phyloP scores from a whole-genome alignment of 2,113 vertebrate genomes.

The Hyperopisus bebe region DNA sequence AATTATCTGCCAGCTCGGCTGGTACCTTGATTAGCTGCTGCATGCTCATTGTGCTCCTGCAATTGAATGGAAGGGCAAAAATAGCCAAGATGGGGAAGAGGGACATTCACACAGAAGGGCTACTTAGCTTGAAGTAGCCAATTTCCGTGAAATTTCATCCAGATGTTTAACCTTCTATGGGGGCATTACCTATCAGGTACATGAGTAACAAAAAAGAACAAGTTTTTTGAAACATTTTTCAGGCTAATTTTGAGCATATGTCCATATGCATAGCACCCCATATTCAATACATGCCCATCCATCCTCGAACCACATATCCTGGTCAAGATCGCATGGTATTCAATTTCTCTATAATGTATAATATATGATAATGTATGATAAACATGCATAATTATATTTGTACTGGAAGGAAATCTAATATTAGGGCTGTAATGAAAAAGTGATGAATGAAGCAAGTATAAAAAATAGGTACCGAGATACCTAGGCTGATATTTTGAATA shows the following conservation, averaged over 20 bases:
- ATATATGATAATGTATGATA: neutral
- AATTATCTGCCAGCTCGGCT: slow-evolving; percentile 57
- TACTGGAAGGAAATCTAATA: neutral
- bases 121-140: slow-evolving; percentile 40
- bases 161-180: slow-evolving; percentile 7
- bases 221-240: neutral
- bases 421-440: neutral
- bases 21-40: slow-evolving; percentile 61
- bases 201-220: neutral
- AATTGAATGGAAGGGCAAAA: slow-evolving; percentile 48
- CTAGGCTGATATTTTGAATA: neutral
- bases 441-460: neutral
- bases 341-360: neutral
- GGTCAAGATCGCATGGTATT: neutral
- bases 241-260: neutral
- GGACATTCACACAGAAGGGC: slow-evolving; percentile 41
- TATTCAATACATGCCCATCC: neutral
- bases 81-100: slow-evolving; percentile 41
- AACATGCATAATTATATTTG: neutral
- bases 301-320: neutral
- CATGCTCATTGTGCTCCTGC: slow-evolving; percentile 59
- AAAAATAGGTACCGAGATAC: neutral
- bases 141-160: slow-evolving; percentile 16
- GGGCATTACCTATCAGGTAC: neutral
- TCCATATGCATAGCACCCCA: neutral